phyloP scores from a whole-genome alignment of 2,888 invertebrate genomes.

The Trissonchulus latispiculum region DNA sequence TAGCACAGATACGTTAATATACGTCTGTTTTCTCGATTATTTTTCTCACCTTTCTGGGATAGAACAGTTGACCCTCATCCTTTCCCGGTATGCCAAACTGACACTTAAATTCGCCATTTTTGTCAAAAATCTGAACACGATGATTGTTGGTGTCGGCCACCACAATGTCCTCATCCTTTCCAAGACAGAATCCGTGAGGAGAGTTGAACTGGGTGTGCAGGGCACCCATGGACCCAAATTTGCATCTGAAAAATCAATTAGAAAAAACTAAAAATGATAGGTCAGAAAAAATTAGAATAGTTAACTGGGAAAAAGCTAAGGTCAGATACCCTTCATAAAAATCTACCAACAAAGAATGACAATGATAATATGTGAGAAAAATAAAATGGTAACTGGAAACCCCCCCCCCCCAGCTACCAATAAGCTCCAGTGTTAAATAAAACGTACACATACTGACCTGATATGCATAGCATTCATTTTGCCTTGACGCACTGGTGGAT shows the following conservation, averaged over 20 bases:
- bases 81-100: constrained; percentile 89
- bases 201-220: constrained; percentile 90
- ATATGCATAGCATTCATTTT: constrained; percentile 49
- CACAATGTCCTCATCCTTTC: constrained; percentile 85
- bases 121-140: constrained; percentile 89
- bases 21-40: no score
- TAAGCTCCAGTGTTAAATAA: no score
- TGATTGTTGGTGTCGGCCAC: constrained; percentile 79
- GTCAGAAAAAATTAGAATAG: no score
- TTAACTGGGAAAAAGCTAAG: no score
- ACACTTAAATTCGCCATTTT: constrained; percentile 79
- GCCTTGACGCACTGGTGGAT: constrained; percentile 28
- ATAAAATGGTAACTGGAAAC: no score
- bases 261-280: no score
- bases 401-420: no score
- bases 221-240: constrained; percentile 85
- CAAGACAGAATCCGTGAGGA: constrained; percentile 90
- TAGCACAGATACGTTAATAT: no score
- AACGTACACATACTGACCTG: no score
- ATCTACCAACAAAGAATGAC: no score
- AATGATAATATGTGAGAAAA: no score
- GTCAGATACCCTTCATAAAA: no score
- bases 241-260: constrained; percentile 52
- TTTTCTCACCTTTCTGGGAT: constrained; percentile 81
- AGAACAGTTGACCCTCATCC: constrained; percentile 93